These are phyloP conservation scores for Vannuccia rotundouncinata DNA, from an alignment of 2,888 invertebrate genomes.

Conservation along the genomic window DNA sequence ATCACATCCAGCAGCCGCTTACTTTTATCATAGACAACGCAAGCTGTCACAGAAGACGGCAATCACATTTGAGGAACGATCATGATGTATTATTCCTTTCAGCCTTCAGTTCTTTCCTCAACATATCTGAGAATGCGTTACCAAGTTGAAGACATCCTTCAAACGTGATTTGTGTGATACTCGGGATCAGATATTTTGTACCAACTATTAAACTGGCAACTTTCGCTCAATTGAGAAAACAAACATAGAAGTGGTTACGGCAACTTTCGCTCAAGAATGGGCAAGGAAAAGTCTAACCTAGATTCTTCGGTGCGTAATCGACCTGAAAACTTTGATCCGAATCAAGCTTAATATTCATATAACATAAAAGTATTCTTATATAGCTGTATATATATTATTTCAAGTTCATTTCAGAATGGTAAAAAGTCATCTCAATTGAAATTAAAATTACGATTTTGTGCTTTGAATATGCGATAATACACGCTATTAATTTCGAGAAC, in stretches of 20 bases:
- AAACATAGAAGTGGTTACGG: background rate
- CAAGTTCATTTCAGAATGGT: background rate
- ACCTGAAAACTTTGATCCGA: background rate
- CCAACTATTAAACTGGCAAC: background rate
- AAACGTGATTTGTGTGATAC: background rate
- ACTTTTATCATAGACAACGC: background rate
- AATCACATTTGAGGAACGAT: background rate
- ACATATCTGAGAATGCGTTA: background rate
- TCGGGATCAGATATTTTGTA: background rate
- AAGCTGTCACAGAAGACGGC: background rate
- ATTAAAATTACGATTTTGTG: background rate
- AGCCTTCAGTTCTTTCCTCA: background rate
- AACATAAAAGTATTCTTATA: background rate
- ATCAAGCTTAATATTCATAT: background rate
- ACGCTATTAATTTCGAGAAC: too few species aligned
- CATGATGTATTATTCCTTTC: background rate
- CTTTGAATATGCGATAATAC: too few species aligned
- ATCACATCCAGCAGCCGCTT: background rate
- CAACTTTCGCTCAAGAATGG: background rate
- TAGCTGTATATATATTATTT: background rate
- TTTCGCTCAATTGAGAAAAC: background rate
- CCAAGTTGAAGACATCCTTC: background rate
- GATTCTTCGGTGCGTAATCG: background rate
- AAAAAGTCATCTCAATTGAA: background rate
- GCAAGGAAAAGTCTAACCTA: background rate